phyloP scores from a whole-genome alignment of 2,797 vertebrate species.

The Coluber constrictor region DNA sequence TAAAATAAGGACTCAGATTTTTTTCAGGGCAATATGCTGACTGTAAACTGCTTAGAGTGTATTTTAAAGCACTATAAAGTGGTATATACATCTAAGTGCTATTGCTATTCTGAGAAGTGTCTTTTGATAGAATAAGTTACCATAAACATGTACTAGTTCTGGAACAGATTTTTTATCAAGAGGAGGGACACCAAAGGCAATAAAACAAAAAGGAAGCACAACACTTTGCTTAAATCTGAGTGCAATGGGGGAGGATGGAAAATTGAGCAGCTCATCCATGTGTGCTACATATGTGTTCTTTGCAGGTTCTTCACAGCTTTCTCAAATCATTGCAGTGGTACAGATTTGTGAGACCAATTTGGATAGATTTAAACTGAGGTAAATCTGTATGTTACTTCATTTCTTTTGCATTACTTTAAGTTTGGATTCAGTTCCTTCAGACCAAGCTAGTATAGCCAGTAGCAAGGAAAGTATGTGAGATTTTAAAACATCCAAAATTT shows the following conservation, averaged over 20 bases:
- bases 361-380: neutral
- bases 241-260: neutral
- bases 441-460: neutral
- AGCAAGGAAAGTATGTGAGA: neutral
- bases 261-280: neutral
- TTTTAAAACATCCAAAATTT: too few species aligned
- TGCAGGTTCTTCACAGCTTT: neutral
- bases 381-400: neutral
- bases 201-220: neutral
- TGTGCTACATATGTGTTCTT: neutral
- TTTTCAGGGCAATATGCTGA: too few species aligned
- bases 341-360: neutral
- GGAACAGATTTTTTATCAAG: neutral
- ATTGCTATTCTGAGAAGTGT: neutral
- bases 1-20: too few species aligned
- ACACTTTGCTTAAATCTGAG: neutral
- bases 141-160: neutral
- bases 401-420: neutral
- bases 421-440: neutral
- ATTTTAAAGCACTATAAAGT: too few species aligned
- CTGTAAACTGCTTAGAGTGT: too few species aligned
- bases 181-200: neutral
- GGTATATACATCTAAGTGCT: too few species aligned
- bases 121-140: neutral
- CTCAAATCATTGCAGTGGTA: neutral